phyloP scores from a whole-genome alignment of 2,888 invertebrate species.

The Gonocerus acuteangulatus region DNA sequence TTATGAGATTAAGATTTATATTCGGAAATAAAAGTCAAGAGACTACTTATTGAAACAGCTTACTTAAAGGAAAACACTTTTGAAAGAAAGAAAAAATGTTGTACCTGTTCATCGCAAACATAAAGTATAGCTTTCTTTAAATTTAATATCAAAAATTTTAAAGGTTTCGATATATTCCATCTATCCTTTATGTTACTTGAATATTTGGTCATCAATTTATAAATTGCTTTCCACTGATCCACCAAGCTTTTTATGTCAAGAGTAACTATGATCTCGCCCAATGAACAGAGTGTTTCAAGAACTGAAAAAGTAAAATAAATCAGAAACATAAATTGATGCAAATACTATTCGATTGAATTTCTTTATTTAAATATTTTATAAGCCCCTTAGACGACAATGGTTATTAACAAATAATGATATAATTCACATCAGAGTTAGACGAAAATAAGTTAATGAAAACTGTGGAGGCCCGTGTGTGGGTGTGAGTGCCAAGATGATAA shows the following conservation, averaged over 20 bases:
- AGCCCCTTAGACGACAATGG: too few relatives aligned
- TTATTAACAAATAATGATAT: too few relatives aligned
- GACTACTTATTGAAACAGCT: too few relatives aligned
- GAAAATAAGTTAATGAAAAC: too few relatives aligned
- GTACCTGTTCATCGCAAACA: conserved; percentile 7
- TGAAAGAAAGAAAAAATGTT: background rate
- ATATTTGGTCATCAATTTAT: conserved; percentile 14
- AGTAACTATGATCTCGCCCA: conserved; percentile 11
- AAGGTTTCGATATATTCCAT: conserved; percentile 5
- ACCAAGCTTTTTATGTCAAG: conserved; percentile 14
- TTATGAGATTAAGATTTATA: too few relatives aligned
- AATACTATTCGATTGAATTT: background rate
- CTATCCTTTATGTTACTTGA: conserved; percentile 1
- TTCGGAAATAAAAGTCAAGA: too few relatives aligned
- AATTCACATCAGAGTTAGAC: too few relatives aligned
- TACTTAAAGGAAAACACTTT: too few relatives aligned
- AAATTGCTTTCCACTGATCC: conserved; percentile 22
- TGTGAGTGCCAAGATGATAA: too few relatives aligned
- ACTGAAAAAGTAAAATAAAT: background rate
- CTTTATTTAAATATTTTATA: background rate
- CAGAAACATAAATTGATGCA: background rate
- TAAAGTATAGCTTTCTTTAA: background rate
- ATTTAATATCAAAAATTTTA: conserved; percentile 4
- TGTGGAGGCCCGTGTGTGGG: too few relatives aligned
- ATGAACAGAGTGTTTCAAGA: conserved; percentile 7